A percentile compares a stretch with the other conserved stretches of the same genome.
phyloP scores from a whole-genome alignment of 2,888 invertebrate species.

The Ichneumoninae sp. region DNA sequence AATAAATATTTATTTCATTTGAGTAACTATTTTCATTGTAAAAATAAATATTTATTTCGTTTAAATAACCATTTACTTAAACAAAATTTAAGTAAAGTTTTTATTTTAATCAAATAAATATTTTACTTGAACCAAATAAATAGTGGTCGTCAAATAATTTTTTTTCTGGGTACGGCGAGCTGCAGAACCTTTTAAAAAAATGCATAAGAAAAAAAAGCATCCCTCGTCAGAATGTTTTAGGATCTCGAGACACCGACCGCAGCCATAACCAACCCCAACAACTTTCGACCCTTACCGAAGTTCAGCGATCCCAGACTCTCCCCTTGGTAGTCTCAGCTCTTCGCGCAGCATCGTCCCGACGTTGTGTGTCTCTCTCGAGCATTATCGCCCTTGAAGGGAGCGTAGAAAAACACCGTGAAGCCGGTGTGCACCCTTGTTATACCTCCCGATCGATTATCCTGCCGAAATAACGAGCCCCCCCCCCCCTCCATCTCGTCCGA shows the following conservation, averaged over 20 bases:
- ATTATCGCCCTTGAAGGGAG: constrained; percentile 14
- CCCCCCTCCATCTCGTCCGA: background rate
- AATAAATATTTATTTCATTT: no score
- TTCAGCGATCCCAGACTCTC: constrained; percentile 55
- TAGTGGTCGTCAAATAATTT: no score
- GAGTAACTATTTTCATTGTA: no score
- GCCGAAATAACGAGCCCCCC: constrained; percentile 52
- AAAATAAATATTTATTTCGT: no score
- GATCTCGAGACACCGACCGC: constrained; percentile 16
- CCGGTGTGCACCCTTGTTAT: constrained; percentile 36
- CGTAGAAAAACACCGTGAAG: constrained; percentile 8
- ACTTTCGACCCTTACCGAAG: constrained; percentile 57
- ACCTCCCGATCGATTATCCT: constrained; percentile 53
- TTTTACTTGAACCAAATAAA: no score
- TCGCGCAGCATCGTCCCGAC: constrained; percentile 16
- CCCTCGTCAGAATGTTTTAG: constrained; percentile 5
- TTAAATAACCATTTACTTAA: no score
- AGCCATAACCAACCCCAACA: constrained; percentile 63
- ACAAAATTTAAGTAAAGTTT: no score
- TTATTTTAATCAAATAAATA: no score
- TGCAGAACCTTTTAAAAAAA: no score
- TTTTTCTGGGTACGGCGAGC: background rate
- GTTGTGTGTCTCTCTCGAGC: background rate
- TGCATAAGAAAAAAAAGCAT: background rate
- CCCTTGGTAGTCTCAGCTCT: constrained; percentile 13